Percentiles rank a stretch among this genome's conserved stretches.
phyloP scores from a whole-genome alignment of 37 sponge, comb jelly and placozoan genomes.

The Geodia barretti region DNA sequence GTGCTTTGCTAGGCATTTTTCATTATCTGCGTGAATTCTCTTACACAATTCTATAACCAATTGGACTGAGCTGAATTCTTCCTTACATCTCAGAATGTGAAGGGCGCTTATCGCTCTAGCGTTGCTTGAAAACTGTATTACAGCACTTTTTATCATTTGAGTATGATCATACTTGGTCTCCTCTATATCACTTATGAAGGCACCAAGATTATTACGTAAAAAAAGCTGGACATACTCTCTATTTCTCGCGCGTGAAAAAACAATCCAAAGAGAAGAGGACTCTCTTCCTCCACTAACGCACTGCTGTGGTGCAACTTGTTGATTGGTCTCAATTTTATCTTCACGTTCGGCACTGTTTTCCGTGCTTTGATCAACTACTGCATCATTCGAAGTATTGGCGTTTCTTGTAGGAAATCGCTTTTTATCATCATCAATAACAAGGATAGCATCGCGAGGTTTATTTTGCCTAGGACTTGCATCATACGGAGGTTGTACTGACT shows the following conservation, averaged over 20 bases:
- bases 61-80: not conserved
- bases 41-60: not conserved
- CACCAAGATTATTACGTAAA: not conserved
- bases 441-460: too few relatives aligned
- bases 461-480: too few relatives aligned
- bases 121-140: slow-evolving; percentile 20
- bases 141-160: not conserved
- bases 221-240: not conserved
- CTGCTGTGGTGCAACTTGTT: too few relatives aligned
- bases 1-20: not conserved
- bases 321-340: too few relatives aligned
- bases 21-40: slow-evolving; percentile 2
- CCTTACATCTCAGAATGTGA: not conserved
- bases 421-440: too few relatives aligned
- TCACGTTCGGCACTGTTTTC: too few relatives aligned
- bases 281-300: too few relatives aligned
- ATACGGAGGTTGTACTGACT: too few relatives aligned
- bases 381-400: too few relatives aligned
- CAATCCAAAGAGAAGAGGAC: too few relatives aligned
- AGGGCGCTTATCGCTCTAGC: slow-evolving; percentile 25
- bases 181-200: not conserved
- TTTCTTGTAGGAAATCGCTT: too few relatives aligned
- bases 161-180: not conserved
- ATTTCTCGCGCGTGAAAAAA: not conserved
- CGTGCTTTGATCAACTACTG: too few relatives aligned